Percentiles rank a stretch among this genome's conserved stretches.
phyloP scores from a whole-genome alignment of 2,888 invertebrate genomes.

The Polydrusus cervinus region DNA sequence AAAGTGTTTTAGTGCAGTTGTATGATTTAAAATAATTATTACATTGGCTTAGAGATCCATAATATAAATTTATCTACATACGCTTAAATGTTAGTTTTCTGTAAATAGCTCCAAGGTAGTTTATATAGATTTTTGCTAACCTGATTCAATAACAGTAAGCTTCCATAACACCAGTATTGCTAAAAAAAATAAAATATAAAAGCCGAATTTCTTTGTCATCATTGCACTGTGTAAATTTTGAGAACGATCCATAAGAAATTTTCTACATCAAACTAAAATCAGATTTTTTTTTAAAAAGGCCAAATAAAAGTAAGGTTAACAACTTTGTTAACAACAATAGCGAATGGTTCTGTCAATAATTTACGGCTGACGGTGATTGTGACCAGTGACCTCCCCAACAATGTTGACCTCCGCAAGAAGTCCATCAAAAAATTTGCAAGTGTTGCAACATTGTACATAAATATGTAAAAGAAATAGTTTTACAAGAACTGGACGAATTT shows the following conservation, averaged over 20 bases:
- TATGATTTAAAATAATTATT: no score
- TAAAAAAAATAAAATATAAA: conserved; percentile 62
- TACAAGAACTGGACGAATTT: neutral
- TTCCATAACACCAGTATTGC: conserved; percentile 64
- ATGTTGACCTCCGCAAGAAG: no score
- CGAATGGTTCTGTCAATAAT: no score
- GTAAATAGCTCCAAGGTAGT: neutral
- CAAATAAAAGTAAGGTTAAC: conserved; percentile 6
- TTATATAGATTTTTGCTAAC: conserved; percentile 52
- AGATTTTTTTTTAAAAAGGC: neutral
- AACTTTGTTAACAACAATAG: neutral
- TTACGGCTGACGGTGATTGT: no score
- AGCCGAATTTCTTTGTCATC: conserved; percentile 57
- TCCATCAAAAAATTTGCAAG: neutral
- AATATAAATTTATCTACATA: no score
- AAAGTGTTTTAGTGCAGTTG: no score
- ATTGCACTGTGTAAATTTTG: conserved; percentile 59
- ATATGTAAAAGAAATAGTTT: neutral
- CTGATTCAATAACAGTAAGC: conserved; percentile 58
- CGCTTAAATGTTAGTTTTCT: no score
- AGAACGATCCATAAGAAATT: conserved; percentile 59
- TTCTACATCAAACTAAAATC: neutral
- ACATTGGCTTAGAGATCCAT: no score
- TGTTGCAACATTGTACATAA: conserved; percentile 14
- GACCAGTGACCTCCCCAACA: no score